Conservation (phyloP, 1,140 invertebrate genomes). For the Episyrphus balteatus region DNA sequence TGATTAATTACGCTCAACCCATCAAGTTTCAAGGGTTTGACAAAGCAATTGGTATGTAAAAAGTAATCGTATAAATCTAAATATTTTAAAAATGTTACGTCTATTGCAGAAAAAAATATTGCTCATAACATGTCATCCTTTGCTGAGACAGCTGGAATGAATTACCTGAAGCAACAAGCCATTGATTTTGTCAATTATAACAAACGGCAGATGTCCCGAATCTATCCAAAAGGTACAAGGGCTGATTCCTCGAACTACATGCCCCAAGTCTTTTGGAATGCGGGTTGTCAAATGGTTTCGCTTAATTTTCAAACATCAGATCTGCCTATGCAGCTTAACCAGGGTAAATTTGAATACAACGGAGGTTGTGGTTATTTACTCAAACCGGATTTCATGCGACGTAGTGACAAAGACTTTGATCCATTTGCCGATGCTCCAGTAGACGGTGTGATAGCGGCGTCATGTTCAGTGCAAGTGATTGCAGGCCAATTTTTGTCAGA, state of each 20-base stretch:
- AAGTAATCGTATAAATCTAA: background rate
- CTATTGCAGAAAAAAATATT: constrained; percentile 78
- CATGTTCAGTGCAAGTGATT: constrained; percentile 95
- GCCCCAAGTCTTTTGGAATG: constrained; percentile 95
- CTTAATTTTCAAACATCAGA: constrained; percentile 99
- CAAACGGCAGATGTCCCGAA: constrained; percentile 96
- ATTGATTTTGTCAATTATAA: constrained; percentile 99
- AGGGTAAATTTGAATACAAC: constrained; percentile 99
- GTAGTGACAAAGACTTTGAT: constrained; percentile 92
- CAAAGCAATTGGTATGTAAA: constrained; percentile 75
- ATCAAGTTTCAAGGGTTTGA: constrained; percentile 99
- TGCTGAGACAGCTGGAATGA: constrained; percentile 90
- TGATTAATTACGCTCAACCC: constrained; percentile 99
- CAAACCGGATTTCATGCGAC: constrained; percentile 98
- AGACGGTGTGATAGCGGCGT: constrained; percentile 97
- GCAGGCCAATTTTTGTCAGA: constrained; percentile 99
- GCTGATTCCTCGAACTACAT: constrained; percentile 99
- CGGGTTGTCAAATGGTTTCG: constrained; percentile 94
- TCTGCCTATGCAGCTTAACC: constrained; percentile 98
- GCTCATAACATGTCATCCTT: constrained; percentile 99
- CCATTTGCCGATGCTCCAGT: constrained; percentile 98
- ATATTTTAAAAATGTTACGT: background rate
- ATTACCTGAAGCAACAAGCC: constrained; percentile 87
- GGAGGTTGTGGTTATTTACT: constrained; percentile 92
- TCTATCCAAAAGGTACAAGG: constrained; percentile 96